A percentile compares a stretch with the other conserved stretches of the same genome.
phyloP scores from a whole-genome alignment of 2,888 invertebrate genomes.

The Phlogophora meticulosa region DNA sequence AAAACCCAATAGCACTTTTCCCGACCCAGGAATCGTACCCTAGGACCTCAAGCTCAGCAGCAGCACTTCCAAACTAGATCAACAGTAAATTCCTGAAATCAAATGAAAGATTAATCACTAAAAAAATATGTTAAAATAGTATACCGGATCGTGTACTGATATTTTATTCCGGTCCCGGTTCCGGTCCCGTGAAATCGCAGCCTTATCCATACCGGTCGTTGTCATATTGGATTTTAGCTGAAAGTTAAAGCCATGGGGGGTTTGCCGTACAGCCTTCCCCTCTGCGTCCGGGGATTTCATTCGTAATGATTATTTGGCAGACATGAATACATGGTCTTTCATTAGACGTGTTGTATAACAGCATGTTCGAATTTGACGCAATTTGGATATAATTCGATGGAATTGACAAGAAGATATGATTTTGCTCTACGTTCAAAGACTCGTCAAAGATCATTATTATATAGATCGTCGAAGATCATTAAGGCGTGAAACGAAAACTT shows the following conservation, averaged over 20 bases:
- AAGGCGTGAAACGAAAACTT: too few species aligned
- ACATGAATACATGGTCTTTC: slow-evolving; percentile 35
- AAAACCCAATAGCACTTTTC: too few species aligned
- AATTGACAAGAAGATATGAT: slow-evolving; percentile 19
- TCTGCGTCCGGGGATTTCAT: slow-evolving; percentile 42
- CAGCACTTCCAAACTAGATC: too few species aligned
- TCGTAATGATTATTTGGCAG: slow-evolving; percentile 50
- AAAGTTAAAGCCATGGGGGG: slow-evolving; percentile 63
- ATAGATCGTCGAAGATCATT: not conserved
- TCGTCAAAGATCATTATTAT: not conserved
- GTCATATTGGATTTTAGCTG: slow-evolving; percentile 71
- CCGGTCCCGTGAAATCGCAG: slow-evolving; percentile 31
- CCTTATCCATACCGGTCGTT: slow-evolving; percentile 55
- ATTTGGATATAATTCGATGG: slow-evolving; percentile 12
- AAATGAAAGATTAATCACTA: not conserved
- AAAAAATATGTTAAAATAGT: not conserved
- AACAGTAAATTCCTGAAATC: too few species aligned
- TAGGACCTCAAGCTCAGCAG: too few species aligned
- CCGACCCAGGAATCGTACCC: too few species aligned
- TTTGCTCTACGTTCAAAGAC: not conserved
- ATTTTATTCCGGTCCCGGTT: not conserved
- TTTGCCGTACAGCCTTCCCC: slow-evolving; percentile 36
- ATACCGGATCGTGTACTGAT: too few species aligned
- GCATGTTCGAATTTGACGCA: slow-evolving; percentile 9
- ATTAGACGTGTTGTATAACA: slow-evolving; percentile 28